Evolutionary conservation across 2,797 vertebrate species (phyloP), one percentile per base, ranked within the genome.

Genomic region (Sebastes kiyomatsui): DNA sequence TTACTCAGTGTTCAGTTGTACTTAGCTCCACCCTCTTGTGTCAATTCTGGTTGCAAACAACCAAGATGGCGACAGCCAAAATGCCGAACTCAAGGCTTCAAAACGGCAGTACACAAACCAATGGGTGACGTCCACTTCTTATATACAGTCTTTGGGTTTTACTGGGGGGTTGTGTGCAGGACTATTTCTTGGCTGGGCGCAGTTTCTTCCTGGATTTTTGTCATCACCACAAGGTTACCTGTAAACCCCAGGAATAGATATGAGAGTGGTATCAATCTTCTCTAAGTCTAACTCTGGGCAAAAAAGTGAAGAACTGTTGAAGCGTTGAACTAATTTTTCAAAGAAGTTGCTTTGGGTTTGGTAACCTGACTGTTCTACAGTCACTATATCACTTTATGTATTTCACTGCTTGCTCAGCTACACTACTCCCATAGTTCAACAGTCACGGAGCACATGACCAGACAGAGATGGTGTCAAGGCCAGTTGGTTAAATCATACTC

Each of bases 401-500:
- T 78, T 74, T 73, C 38, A 13, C 3, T 59, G 12, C 25, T 72
- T 58, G 2, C 55, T 35, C 54, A 22, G 42, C 64, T 14, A 1
- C 46, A 58, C 9, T 28, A 2, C 64, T 64, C 27, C 55, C 22
- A 35, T 42, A 62, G 68, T 75, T 72, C 3, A 74, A 6, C 71
- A 62, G 14, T 27, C 56, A 35, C 2, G 3, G 56, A 69, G 62
- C 79, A 71, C 64, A 25, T 74, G 58, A 35, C n/a, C 20, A 18
- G 23, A 62, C 22, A 22, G 72, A 73, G 67, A 64, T 60, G 32
- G 58, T 33, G 54, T 81, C 5, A 30, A 42, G 52, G 58, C 64
- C 49, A 22, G 56, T 66, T 73, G 49, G 59, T 80, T 35, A 67
- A 83, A 73, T 52, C 49, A 25, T 22, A 32, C 12, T 80, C 56